A percentile compares a stretch with the other conserved stretches of the same genome.
phyloP scores from a whole-genome alignment of 2,113 vertebrate genomes.

The Cebus imitator region DNA sequence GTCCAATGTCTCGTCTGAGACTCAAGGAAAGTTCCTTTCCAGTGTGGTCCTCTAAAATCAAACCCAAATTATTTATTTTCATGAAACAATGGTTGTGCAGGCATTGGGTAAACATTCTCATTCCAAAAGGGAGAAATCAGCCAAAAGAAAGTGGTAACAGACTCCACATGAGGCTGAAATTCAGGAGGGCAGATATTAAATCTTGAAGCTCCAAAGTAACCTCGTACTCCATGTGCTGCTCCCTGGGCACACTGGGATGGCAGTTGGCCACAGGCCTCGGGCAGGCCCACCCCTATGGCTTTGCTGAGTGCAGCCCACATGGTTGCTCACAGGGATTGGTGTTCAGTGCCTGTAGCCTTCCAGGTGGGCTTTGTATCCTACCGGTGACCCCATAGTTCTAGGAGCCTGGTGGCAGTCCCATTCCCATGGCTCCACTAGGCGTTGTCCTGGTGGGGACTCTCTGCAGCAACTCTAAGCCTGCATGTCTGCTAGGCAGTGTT shows the following conservation, averaged over 20 bases:
- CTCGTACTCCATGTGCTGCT: background rate
- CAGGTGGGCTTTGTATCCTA: background rate
- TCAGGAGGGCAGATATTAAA: background rate
- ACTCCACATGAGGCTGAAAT: background rate
- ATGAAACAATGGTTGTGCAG: background rate
- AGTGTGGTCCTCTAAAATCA: background rate
- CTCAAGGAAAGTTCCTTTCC: background rate
- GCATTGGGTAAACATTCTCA: background rate
- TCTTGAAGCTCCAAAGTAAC: background rate
- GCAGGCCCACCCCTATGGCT: background rate
- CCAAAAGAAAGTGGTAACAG: background rate
- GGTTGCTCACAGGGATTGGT: background rate
- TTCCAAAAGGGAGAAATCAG: background rate
- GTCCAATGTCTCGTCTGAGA: background rate
- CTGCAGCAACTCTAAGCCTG: background rate
- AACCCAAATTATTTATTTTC: background rate
- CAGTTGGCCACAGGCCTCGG: background rate
- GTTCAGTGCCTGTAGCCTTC: background rate
- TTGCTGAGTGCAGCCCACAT: background rate
- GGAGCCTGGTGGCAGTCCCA: background rate
- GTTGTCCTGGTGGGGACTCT: background rate
- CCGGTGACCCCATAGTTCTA: background rate
- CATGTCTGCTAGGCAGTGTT: background rate
- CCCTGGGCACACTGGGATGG: background rate
- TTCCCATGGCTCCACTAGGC: background rate